phyloP scores from a whole-genome alignment of 2,113 vertebrate species.

The Naja naja region DNA sequence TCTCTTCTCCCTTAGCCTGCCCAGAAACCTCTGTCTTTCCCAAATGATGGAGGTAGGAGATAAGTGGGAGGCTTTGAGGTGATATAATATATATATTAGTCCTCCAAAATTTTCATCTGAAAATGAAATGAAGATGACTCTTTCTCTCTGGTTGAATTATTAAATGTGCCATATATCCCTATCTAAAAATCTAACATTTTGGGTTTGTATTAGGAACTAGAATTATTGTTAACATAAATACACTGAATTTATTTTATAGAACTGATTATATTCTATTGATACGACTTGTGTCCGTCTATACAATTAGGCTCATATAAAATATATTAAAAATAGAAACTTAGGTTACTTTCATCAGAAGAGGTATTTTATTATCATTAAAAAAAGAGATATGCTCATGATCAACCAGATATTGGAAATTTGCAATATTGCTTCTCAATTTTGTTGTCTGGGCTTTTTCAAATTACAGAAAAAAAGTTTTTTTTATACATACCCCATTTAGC shows the following conservation, averaged over 20 bases:
- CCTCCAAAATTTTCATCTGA: neutral
- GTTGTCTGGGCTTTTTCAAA: slow-evolving; percentile 33
- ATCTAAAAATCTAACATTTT: slow-evolving; percentile 33
- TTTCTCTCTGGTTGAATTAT: neutral
- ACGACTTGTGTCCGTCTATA: slow-evolving; percentile 37
- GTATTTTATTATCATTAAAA: slow-evolving; percentile 35
- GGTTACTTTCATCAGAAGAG: slow-evolving; percentile 28
- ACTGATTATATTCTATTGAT: slow-evolving; percentile 35
- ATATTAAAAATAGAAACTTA: slow-evolving; percentile 61
- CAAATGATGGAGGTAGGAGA: neutral
- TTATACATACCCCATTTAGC: slow-evolving; percentile 23
- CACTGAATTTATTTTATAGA: slow-evolving; percentile 24
- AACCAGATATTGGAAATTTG: slow-evolving; percentile 16
- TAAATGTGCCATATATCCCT: slow-evolving; percentile 23
- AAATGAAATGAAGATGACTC: no score
- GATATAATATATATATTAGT: neutral
- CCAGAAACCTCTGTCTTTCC: neutral
- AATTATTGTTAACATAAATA: slow-evolving; percentile 47
- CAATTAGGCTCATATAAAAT: slow-evolving; percentile 55
- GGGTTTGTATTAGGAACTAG: slow-evolving; percentile 26
- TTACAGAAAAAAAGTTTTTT: neutral
- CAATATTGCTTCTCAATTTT: slow-evolving; percentile 28
- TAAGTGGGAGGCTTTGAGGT: neutral
- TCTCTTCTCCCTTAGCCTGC: neutral
- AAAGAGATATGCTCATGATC: neutral